Evolutionary conservation across 2,113 vertebrate genomes (phyloP), one percentile per base, ranked within the genome.

Genomic region (Mesembrinibis cayennensis): DNA sequence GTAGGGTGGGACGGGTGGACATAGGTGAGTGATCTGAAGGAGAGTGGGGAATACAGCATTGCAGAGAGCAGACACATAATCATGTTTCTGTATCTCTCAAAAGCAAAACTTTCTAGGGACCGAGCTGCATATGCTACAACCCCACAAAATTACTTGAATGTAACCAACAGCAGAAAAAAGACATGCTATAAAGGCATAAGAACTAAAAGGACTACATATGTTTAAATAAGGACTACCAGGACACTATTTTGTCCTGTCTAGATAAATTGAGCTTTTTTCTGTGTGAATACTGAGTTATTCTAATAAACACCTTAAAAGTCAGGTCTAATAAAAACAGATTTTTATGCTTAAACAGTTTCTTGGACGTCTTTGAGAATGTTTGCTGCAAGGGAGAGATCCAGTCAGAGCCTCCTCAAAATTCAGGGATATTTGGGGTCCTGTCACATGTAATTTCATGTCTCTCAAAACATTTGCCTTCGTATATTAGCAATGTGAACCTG

Each of bases 281-380:
- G 5, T 32, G 16, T 0, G 0, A 77, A 19, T 69, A 45, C 2
- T 21, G 10, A 62, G 3, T 79, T 67, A 25, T 26, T 63, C 9
- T 61, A 86, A 85, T 18, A 42, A 61, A 47, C 19, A 45, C 0
- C 0, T 66, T 6, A 40, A 74, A 83, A 82, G 2, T 23, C 23
- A 6, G 0, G 2, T 82, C 5, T 53, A 82, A 30, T 58, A 40
- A 58, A 66, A 66, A 1, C 3, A 71, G 16, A 30, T 13, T 90
- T 81, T 90, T 58, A 40, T 29, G 4, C 29, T 20, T 65, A 30
- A 65, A 77, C 73, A 8, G 0, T 3, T 14, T 67, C 10, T 69
- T 87, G 20, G 8, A 61, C 1, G 1, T 47, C 50, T 69, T 63
- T 65, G 15, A 62, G 29, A 78, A 50, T 13, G 5, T 66, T 25